Conservation (phyloP, 2,888 invertebrate species). For the Epinotia nisella region DNA sequence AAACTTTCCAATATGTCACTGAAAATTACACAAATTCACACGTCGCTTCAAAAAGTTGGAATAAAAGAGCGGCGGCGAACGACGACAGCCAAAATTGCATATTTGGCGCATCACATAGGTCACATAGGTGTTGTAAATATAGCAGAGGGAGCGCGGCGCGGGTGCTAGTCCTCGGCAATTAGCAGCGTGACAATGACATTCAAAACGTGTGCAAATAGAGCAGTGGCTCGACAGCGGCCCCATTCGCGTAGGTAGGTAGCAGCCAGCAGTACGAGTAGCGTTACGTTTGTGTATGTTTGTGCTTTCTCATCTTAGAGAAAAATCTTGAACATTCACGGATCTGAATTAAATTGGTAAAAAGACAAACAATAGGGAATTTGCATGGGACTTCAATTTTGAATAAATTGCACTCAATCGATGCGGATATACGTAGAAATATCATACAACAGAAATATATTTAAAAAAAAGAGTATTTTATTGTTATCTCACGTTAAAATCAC, state of each 20-base stretch:
- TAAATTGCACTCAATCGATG: too few relatives aligned
- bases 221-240: conserved; percentile 51
- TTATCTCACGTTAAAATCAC: too few relatives aligned
- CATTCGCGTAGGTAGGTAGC: conserved; percentile 26
- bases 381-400: too few relatives aligned
- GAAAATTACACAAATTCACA: conserved; percentile 1
- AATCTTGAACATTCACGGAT: neutral
- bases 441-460: too few relatives aligned
- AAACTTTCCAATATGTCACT: conserved; percentile 3
- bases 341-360: too few relatives aligned
- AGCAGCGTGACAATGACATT: conserved; percentile 81
- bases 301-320: neutral
- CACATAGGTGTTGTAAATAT: conserved; percentile 55
- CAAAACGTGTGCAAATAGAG: conserved; percentile 80
- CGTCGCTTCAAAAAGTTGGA: conserved; percentile 52
- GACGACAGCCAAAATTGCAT: conserved; percentile 54
- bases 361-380: too few relatives aligned
- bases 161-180: conserved; percentile 66
- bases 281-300: neutral
- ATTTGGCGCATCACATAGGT: conserved; percentile 49
- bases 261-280: neutral
- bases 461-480: too few relatives aligned
- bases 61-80: conserved; percentile 53
- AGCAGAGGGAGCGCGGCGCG: conserved; percentile 32
- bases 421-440: too few relatives aligned